These are phyloP conservation scores for Aricia agestis DNA, from an alignment of 1,140 invertebrate species.

Conservation along the genomic window DNA sequence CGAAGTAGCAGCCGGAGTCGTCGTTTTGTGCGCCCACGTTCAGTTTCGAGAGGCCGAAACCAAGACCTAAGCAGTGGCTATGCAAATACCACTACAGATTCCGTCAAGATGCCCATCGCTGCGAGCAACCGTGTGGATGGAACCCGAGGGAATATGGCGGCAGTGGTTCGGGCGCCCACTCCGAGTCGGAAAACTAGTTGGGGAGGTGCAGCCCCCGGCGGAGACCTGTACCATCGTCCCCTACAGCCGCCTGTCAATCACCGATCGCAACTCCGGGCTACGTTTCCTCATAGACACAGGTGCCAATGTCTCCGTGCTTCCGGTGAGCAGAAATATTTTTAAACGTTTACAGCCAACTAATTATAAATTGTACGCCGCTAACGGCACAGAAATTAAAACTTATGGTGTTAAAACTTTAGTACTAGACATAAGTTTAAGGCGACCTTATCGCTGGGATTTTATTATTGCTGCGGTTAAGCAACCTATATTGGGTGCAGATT, in stretches of 20 bases:
- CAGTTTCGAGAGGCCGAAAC: neutral
- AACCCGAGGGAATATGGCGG: neutral
- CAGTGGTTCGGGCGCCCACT: neutral
- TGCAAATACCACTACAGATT: neutral
- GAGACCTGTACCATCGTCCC: slow-evolving; percentile 16
- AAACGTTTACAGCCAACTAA: neutral
- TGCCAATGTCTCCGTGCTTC: slow-evolving; percentile 29
- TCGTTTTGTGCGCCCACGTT: neutral
- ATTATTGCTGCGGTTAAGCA: slow-evolving; percentile 26
- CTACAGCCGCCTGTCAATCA: slow-evolving; percentile 17
- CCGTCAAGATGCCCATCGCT: neutral
- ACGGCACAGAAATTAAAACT: slow-evolving; percentile 30
- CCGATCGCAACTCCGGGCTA: neutral
- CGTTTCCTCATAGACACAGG: slow-evolving; percentile 28
- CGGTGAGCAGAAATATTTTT: slow-evolving; percentile 11
- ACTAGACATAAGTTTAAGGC: slow-evolving; percentile 27
- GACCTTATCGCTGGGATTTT: slow-evolving; percentile 24
- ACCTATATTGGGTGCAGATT: slow-evolving; percentile 32
- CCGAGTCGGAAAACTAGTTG: neutral
- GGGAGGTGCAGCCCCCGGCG: slow-evolving; percentile 17
- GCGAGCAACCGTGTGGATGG: neutral
- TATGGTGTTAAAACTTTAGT: slow-evolving; percentile 27
- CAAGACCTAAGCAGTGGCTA: neutral
- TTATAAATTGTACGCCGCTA: slow-evolving; percentile 34
- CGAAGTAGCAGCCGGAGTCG: neutral